A percentile compares a stretch with the other conserved stretches of the same genome.
These are phyloP conservation scores for Ctenomys sociabilis DNA, from an alignment of 2,113 vertebrate genomes.

Conservation along the genomic window DNA sequence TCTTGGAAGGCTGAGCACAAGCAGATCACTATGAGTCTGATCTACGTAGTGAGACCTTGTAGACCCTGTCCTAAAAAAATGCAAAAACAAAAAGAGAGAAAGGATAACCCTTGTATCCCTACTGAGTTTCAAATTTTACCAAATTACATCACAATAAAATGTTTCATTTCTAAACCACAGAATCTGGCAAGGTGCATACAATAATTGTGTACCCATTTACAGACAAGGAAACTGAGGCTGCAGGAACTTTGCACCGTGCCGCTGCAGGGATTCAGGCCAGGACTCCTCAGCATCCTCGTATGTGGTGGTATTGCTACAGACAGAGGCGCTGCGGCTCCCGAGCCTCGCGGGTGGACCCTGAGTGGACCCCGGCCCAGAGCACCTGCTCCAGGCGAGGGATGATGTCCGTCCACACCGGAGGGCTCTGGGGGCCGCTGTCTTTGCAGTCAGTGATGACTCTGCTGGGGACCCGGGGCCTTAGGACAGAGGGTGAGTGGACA, in stretches of 20 bases:
- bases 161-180: neutral
- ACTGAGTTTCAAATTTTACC: neutral
- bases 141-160: neutral
- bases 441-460: neutral
- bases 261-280: neutral
- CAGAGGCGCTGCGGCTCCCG: neutral
- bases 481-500: neutral
- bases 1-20: too few relatives aligned
- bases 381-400: neutral
- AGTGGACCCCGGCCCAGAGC: neutral
- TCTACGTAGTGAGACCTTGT: too few relatives aligned
- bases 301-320: neutral
- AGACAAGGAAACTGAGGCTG: neutral
- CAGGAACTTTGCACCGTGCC: neutral
- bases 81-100: neutral
- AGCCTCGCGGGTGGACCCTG: neutral
- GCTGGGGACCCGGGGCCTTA: neutral
- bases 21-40: too few relatives aligned
- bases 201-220: neutral
- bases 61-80: too few relatives aligned
- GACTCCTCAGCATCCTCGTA: neutral
- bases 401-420: neutral
- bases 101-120: neutral
- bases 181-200: neutral
- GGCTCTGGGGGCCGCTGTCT: neutral